Percentiles rank a stretch among this genome's conserved stretches.
Conservation (phyloP, 2,113 vertebrate species). For the Heteronetta atricapilla region DNA sequence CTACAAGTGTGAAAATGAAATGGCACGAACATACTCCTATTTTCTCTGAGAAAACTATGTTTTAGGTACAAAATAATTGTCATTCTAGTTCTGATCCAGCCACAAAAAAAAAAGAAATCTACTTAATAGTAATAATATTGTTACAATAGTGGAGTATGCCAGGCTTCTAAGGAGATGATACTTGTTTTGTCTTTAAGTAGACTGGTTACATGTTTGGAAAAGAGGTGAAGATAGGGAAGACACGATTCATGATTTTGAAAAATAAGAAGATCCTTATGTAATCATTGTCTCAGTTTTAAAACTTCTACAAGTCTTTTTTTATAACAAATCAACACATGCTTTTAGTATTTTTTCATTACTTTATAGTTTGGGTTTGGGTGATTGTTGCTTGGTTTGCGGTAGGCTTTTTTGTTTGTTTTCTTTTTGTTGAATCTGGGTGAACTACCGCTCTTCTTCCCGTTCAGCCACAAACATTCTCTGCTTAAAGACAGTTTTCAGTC, state of each 20-base stretch:
- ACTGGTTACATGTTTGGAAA: background rate
- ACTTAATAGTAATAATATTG: background rate
- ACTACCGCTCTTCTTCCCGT: background rate
- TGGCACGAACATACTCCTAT: background rate
- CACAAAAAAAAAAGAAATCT: background rate
- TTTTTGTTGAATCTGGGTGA: background rate
- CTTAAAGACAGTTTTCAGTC: background rate
- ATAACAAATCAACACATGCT: background rate
- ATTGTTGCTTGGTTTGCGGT: background rate
- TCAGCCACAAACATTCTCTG: background rate
- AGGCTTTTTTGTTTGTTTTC: background rate
- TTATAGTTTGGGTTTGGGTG: background rate
- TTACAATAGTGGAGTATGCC: background rate
- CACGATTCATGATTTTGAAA: background rate
- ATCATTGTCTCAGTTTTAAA: background rate
- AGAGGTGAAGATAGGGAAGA: background rate
- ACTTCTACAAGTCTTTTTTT: background rate
- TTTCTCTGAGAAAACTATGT: background rate
- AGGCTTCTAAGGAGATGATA: background rate
- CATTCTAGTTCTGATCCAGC: background rate
- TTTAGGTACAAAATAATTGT: background rate
- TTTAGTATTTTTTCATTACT: background rate
- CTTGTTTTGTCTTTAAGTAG: background rate
- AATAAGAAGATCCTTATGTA: background rate
- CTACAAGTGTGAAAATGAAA: background rate